Conservation (phyloP, 2,113 vertebrate species). For the Otocyon megalotis region DNA sequence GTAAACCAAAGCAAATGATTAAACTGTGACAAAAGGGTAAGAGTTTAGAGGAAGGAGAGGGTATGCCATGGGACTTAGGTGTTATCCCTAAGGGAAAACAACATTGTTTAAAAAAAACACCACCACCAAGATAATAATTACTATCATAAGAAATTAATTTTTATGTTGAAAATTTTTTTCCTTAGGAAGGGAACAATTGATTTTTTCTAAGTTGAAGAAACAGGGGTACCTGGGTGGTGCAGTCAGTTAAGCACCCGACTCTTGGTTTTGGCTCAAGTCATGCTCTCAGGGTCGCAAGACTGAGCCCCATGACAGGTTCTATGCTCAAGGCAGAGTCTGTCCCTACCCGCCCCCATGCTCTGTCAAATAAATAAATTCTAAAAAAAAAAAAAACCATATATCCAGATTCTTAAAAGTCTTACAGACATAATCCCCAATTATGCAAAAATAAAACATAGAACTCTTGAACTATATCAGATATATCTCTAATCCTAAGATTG, state of each 20-base stretch:
- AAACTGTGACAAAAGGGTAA: background rate
- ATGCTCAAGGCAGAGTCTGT: background rate
- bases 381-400: background rate
- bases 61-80: background rate
- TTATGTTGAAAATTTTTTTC: background rate
- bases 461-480: background rate
- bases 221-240: background rate
- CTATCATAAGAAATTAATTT: background rate
- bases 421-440: background rate
- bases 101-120: background rate
- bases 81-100: background rate
- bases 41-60: background rate
- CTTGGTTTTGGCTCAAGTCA: background rate
- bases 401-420: slow-evolving; percentile 26
- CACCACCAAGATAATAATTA: background rate
- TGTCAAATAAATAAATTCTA: background rate
- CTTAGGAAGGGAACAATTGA: background rate
- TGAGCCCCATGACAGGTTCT: background rate
- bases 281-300: background rate
- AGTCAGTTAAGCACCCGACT: background rate
- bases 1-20: background rate
- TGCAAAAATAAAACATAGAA: slow-evolving; percentile 33
- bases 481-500: background rate
- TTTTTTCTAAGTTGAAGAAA: background rate
- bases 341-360: background rate